phyloP scores from a whole-genome alignment of 2,888 invertebrate species.

The Andrena praecox region DNA sequence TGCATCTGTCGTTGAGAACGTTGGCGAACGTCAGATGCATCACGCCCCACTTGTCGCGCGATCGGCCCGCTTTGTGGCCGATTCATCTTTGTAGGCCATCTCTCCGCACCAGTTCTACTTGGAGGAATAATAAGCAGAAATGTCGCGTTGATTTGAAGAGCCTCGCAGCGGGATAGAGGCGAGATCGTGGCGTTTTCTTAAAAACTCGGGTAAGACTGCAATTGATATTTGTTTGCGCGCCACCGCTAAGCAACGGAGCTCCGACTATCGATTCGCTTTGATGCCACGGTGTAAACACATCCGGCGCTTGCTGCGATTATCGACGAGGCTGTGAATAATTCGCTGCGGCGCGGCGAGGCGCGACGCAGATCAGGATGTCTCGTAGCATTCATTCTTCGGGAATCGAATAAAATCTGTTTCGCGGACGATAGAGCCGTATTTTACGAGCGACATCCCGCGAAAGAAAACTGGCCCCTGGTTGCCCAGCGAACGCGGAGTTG shows the following conservation, averaged over 20 bases:
- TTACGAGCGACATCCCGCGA: conserved; percentile 17
- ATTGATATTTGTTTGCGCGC: conserved; percentile 56
- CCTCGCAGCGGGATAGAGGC: not conserved
- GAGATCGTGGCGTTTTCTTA: not conserved
- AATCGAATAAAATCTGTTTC: no score
- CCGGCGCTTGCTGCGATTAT: conserved; percentile 21
- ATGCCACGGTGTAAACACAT: conserved; percentile 57
- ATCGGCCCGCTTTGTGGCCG: conserved; percentile 29
- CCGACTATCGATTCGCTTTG: conserved; percentile 60
- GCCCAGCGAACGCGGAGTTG: conserved; percentile 22
- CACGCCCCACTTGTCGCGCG: conserved; percentile 32
- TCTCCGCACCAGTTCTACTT: not conserved
- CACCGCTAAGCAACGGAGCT: conserved; percentile 19
- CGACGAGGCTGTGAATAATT: conserved; percentile 54
- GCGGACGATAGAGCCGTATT: not conserved
- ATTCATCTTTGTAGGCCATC: conserved; percentile 67
- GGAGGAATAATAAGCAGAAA: conserved; percentile 2
- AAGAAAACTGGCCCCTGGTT: conserved; percentile 15
- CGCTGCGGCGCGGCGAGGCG: conserved; percentile 26
- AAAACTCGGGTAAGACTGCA: conserved; percentile 8
- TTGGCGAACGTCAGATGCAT: conserved; percentile 38
- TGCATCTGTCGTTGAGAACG: conserved; percentile 33
- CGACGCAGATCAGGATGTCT: conserved; percentile 18
- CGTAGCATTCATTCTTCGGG: conserved; percentile 1
- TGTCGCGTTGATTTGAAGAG: not conserved